Base-by-base conservation (phyloP, 2,113 vertebrate genomes). In the Phyllopteryx taeniolatus region DNA sequence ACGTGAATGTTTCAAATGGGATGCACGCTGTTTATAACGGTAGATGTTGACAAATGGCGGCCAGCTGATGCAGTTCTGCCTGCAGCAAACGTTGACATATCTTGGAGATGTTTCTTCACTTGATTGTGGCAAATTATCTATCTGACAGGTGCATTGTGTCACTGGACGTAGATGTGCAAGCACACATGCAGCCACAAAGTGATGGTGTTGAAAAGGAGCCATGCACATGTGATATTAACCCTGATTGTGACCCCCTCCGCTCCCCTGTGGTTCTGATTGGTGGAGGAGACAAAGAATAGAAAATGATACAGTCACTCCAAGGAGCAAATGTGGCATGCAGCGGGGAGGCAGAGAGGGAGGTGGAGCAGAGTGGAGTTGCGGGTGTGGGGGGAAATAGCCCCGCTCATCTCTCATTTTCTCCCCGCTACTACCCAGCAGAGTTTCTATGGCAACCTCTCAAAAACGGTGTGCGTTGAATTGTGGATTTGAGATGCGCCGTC, bases 401-500 rank as follows among this genome's bases (percentile, higher is more conserved):
- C 83, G 81, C 84, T 93, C 90, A 92, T 90, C 89, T 87, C 81
- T 92, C 86, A 85, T 92, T 91, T 89, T 91, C 89, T 89, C 85
- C 83, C 85, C 83, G 88, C 88, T 92, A 90, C 90, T 86, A 92
- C 83, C 83, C 87, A 84, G 84, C 89, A 90, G 90, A 85, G 91
- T 93, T 93, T 89, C 92, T 92, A 93, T 92, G 91, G 92, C 89
- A 92, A 93, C 92, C 90, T 83, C 90, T 93, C 90, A 89, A 90
- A 92, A 92, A 89, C 88, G 84, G 87, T 89, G 91, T 85, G 90
- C 88, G 73, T 83, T 92, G 91, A 92, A 92, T 92, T 85, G 90
- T 85, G 86, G 83, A 86, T 89, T 90, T 83, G 87, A 90, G 91
- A 92, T 90, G 87, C 78, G 85, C 83, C 76, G 87, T 91, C 80